These are phyloP conservation scores for Trissolcus japonicus DNA, from an alignment of 2,888 invertebrate genomes.

Conservation along the genomic window DNA sequence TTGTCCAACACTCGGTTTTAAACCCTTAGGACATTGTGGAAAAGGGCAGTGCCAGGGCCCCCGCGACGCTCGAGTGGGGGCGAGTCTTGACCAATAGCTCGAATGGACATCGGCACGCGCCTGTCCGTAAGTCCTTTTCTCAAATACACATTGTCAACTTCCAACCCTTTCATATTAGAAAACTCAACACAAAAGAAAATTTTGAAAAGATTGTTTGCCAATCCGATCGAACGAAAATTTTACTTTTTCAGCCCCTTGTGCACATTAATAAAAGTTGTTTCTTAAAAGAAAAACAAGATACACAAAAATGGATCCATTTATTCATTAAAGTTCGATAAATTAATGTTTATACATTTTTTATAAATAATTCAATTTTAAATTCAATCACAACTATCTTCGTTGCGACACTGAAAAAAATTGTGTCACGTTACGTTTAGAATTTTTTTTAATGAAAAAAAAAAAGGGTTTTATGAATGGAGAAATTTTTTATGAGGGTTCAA, in stretches of 20 bases:
- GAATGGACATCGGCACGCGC: slow-evolving; percentile 32
- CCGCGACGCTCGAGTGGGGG: slow-evolving; percentile 16
- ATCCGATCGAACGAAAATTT: slow-evolving; percentile 18
- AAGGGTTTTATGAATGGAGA: too few relatives aligned
- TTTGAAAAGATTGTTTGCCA: slow-evolving; percentile 15
- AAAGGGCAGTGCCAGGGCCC: slow-evolving; percentile 7
- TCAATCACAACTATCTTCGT: not conserved
- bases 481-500: too few relatives aligned
- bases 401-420: not conserved
- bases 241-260: not conserved
- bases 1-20: slow-evolving; percentile 11
- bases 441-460: too few relatives aligned
- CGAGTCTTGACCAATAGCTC: slow-evolving; percentile 33
- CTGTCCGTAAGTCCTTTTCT: slow-evolving; percentile 18
- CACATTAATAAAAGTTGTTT: not conserved
- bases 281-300: not conserved
- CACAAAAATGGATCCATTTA: not conserved
- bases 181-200: slow-evolving; percentile 12
- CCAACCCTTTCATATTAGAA: slow-evolving; percentile 28
- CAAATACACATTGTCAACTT: slow-evolving; percentile 24
- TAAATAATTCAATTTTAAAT: not conserved
- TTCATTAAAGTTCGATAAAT: not conserved
- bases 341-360: not conserved
- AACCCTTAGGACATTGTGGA: slow-evolving; percentile 6
- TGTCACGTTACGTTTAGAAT: too few relatives aligned